These are phyloP conservation scores for Aphelenchoides bicaudatus DNA, from an alignment of 2,888 invertebrate species.

Conservation along the genomic window DNA sequence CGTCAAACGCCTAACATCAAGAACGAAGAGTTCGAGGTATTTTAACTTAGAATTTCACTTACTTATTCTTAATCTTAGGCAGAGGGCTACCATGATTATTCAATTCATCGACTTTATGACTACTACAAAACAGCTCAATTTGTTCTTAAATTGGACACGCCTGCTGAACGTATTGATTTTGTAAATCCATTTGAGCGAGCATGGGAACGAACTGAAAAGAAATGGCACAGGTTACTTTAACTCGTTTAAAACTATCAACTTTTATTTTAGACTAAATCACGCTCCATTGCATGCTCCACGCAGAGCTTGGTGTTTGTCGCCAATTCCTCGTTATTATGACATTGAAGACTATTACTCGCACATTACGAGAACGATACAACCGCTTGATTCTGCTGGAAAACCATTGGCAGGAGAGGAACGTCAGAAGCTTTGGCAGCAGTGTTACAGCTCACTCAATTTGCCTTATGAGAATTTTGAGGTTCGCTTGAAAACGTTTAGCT, in stretches of 20 bases:
- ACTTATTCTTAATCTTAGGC: no score
- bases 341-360: slow-evolving; percentile 50
- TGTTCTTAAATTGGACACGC: slow-evolving; percentile 44
- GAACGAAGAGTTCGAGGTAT: no score
- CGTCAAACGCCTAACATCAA: no score
- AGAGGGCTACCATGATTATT: not conserved
- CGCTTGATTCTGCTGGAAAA: no score
- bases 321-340: slow-evolving; percentile 51
- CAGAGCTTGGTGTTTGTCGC: slow-evolving; percentile 52
- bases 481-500: no score
- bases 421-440: slow-evolving; percentile 6
- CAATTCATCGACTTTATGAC: slow-evolving; percentile 42
- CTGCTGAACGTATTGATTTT: slow-evolving; percentile 52
- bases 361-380: slow-evolving; percentile 47
- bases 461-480: slow-evolving; percentile 12
- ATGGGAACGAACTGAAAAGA: slow-evolving; percentile 50
- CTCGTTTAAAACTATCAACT: slow-evolving; percentile 2
- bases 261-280: slow-evolving; percentile 22
- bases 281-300: slow-evolving; percentile 40
- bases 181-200: slow-evolving; percentile 56
- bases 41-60: no score
- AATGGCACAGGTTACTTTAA: slow-evolving; percentile 46
- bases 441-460: no score
- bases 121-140: slow-evolving; percentile 53
- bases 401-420: not conserved